Evolutionary conservation across 2,797 vertebrate genomes (phyloP).

Genomic region (Echiichthys vipera): DNA sequence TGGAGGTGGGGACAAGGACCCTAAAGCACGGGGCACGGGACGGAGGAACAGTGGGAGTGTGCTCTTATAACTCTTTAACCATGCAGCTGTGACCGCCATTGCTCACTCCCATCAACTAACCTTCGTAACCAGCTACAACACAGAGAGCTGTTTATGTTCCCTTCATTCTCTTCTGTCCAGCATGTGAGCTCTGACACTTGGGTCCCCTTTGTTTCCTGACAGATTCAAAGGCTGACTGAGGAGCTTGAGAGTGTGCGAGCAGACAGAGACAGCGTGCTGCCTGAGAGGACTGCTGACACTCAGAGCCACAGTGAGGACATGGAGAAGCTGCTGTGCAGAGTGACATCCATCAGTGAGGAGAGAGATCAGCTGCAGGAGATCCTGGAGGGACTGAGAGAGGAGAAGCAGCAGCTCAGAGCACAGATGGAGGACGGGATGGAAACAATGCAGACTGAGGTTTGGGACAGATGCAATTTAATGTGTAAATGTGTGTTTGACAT

Average conservation of each 20-base stretch:
- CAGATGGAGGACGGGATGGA: conserved; percentile 77
- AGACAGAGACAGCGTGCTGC: conserved; percentile 52
- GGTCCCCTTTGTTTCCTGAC: background rate
- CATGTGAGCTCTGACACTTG: background rate
- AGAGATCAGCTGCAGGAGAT: conserved; percentile 79
- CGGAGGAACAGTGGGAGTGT: no score
- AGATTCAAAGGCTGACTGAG: conserved; percentile 9
- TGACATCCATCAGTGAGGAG: conserved; percentile 76
- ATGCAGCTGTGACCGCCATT: no score
- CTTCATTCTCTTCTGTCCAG: background rate
- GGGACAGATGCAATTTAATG: no score
- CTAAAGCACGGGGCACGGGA: no score
- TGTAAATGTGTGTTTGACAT: no score
- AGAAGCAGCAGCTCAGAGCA: conserved; percentile 76
- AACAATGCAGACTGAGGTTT: no score
- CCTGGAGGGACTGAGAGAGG: conserved; percentile 65
- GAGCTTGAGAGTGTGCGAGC: conserved; percentile 41
- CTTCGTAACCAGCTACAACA: no score
- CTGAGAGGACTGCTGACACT: background rate
- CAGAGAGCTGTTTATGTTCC: background rate
- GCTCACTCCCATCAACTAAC: no score
- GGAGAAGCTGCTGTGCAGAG: conserved; percentile 47
- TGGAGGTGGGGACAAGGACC: no score
- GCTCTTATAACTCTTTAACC: no score
- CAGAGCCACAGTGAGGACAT: conserved; percentile 32